A percentile compares a stretch with the other conserved stretches of the same genome.
Evolutionary conservation across 2,888 invertebrate genomes (phyloP).

Genomic region (Yponomeuta sedellus): DNA sequence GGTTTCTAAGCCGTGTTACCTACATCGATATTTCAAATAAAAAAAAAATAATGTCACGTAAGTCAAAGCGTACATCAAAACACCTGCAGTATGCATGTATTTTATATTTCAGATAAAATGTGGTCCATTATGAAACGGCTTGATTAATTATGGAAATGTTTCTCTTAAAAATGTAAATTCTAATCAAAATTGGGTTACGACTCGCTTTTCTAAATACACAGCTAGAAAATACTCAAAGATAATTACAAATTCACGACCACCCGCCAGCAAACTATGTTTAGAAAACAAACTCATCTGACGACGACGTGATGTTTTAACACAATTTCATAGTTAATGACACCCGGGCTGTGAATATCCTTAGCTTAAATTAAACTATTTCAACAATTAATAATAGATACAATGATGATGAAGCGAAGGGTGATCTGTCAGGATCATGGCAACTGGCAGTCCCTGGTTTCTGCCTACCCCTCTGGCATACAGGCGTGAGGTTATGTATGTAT

Average conservation of each 20-base stretch:
- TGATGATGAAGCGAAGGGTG: too few species aligned
- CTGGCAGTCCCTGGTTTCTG: too few species aligned
- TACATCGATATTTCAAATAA: background rate
- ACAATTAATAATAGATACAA: too few species aligned
- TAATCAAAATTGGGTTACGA: background rate
- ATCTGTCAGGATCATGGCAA: too few species aligned
- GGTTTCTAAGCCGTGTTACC: too few species aligned
- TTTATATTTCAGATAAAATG: background rate
- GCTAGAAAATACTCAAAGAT: background rate
- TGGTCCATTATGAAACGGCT: background rate
- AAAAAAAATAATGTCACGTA: background rate
- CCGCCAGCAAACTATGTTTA: background rate
- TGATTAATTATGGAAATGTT: background rate
- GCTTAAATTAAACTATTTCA: background rate
- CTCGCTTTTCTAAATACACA: background rate
- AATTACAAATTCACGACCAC: background rate
- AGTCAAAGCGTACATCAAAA: background rate
- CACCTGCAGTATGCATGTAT: background rate
- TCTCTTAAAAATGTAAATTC: conserved; percentile 1
- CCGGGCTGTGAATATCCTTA: background rate
- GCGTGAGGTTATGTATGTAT: too few species aligned
- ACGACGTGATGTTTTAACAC: background rate
- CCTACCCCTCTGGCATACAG: too few species aligned
- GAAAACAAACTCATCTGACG: background rate
- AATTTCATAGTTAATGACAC: background rate